Percentiles rank a stretch among this genome's conserved stretches.
phyloP scores from a whole-genome alignment of 1,140 invertebrate species.

The Papilio machaon region DNA sequence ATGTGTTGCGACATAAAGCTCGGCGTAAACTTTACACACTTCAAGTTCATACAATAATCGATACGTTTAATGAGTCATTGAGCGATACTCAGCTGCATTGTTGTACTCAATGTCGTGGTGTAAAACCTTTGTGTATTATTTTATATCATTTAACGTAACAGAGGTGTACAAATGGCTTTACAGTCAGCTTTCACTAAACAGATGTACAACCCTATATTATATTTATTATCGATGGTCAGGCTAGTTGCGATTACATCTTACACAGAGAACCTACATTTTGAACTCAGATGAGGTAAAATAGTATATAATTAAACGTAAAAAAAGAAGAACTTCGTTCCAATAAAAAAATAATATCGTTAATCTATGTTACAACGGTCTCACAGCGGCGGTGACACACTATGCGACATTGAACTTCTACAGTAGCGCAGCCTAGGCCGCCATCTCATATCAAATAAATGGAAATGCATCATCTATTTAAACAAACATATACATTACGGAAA shows the following conservation, averaged over 20 bases:
- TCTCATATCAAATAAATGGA: background rate
- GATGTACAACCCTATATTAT: background rate
- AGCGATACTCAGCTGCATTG: background rate
- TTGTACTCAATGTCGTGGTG: background rate
- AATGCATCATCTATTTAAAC: background rate
- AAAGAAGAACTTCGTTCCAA: no score
- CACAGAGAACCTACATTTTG: no score
- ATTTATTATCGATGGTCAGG: no score
- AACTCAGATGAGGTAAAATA: background rate
- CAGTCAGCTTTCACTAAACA: background rate
- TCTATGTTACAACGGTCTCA: background rate
- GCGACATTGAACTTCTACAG: conserved; percentile 14
- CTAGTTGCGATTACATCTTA: no score
- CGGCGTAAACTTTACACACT: background rate
- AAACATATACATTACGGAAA: background rate
- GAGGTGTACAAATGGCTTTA: background rate
- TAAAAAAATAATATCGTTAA: background rate
- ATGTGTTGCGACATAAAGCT: conserved; percentile 7
- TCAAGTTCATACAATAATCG: conserved; percentile 19
- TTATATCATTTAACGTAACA: conserved; percentile 7
- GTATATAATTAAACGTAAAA: background rate
- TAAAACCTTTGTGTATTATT: conserved; percentile 5
- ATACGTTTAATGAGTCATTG: conserved; percentile 19
- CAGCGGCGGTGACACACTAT: background rate
- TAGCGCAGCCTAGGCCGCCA: background rate